A percentile compares a stretch with the other conserved stretches of the same genome.
These are phyloP conservation scores for Acanthacorydalis orientalis DNA, from an alignment of 2,888 invertebrate species.

Conservation along the genomic window DNA sequence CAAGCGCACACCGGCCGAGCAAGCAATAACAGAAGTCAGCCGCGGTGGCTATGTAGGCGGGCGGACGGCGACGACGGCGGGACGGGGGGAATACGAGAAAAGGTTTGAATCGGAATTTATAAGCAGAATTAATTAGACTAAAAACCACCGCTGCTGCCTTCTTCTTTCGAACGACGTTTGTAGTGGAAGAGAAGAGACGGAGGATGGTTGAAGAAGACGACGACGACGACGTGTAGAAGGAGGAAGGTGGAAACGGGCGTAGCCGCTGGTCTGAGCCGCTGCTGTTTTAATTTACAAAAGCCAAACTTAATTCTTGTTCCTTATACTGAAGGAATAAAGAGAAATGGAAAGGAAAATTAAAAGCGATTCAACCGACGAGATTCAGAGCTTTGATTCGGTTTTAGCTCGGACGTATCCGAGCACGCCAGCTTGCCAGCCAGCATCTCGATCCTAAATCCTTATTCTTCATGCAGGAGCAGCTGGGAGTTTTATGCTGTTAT, in stretches of 20 bases:
- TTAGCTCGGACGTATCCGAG: background rate
- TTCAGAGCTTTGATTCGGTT: slow-evolving; percentile 1
- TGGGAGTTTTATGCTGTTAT: slow-evolving; percentile 12
- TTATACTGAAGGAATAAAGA: slow-evolving; percentile 30
- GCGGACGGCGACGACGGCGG: too few species aligned
- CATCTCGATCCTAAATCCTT: slow-evolving; percentile 16
- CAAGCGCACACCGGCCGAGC: slow-evolving; percentile 28
- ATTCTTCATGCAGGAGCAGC: slow-evolving; percentile 17
- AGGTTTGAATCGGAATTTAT: slow-evolving; percentile 31
- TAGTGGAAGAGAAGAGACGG: too few species aligned
- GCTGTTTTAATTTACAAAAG: slow-evolving; percentile 36
- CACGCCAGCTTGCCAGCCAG: background rate
- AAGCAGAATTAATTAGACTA: slow-evolving; percentile 36
- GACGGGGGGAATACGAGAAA: slow-evolving; percentile 11
- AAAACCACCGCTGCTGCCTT: slow-evolving; percentile 25
- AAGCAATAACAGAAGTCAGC: slow-evolving; percentile 21
- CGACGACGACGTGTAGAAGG: too few species aligned
- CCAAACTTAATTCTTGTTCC: slow-evolving; percentile 36
- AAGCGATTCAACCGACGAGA: slow-evolving; percentile 26
- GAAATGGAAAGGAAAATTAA: slow-evolving; percentile 35
- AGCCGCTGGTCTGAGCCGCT: slow-evolving; percentile 13
- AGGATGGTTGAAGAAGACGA: too few species aligned
- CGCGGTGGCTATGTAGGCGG: too few species aligned
- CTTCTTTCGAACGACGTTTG: background rate
- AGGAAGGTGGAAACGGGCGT: background rate